Evolutionary conservation across 2,113 vertebrate genomes (phyloP).

Genomic region (Pagrus major): DNA sequence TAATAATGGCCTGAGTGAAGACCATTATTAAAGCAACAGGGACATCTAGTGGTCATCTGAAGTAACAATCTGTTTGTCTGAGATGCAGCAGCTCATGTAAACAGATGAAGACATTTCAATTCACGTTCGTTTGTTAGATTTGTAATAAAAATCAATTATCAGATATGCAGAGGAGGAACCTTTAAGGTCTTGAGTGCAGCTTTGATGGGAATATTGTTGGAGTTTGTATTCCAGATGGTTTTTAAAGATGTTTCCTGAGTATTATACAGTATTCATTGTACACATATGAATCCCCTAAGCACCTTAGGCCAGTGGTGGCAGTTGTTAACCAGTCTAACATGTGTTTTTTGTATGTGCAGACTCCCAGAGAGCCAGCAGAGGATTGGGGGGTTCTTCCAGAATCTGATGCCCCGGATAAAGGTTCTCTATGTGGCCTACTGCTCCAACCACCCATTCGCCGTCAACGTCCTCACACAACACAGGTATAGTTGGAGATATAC

Average conservation of each 20-base stretch:
- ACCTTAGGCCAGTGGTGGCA: no score
- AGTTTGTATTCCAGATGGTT: no score
- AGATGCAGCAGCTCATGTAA: neutral
- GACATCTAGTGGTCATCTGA: conserved; percentile 70
- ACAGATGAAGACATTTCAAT: no score
- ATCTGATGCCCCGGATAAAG: conserved; percentile 93
- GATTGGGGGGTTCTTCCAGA: conserved; percentile 95
- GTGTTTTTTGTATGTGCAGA: conserved; percentile 73
- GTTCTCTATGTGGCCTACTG: conserved; percentile 92
- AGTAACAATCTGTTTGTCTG: neutral
- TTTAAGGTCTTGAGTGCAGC: neutral
- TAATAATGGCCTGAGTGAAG: neutral
- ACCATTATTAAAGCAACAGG: conserved; percentile 16
- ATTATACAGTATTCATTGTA: no score
- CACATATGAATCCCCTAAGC: no score
- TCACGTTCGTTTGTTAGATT: neutral
- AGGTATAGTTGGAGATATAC: conserved; percentile 78
- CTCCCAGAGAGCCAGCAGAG: conserved; percentile 94
- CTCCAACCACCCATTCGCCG: conserved; percentile 95
- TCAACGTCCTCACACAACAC: conserved; percentile 95
- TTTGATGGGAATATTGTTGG: neutral
- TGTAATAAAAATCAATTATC: no score
- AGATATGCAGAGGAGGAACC: no score
- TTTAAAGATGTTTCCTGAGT: no score
- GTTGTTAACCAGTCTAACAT: neutral